phyloP scores from a whole-genome alignment of 1,140 invertebrate species.

The Choristoneura fumiferana region DNA sequence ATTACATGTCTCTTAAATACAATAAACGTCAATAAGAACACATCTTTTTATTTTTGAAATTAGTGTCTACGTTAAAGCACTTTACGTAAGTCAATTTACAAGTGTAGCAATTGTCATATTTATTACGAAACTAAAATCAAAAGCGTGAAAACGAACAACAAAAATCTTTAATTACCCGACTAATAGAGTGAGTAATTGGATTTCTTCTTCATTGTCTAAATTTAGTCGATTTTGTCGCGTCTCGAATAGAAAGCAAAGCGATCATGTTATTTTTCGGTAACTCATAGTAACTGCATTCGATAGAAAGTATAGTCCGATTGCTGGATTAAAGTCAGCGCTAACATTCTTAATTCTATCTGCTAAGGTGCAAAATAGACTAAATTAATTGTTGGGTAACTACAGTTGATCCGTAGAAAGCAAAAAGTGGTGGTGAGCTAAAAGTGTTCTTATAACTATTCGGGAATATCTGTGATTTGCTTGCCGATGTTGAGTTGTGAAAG shows the following conservation, averaged over 20 bases:
- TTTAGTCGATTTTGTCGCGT: slow-evolving; percentile 19
- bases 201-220: slow-evolving; percentile 14
- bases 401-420: slow-evolving; percentile 25
- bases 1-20: too few species aligned
- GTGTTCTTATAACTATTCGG: not conserved
- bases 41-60: too few species aligned
- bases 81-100: too few species aligned
- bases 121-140: slow-evolving; percentile 10
- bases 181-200: slow-evolving; percentile 8
- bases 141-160: slow-evolving; percentile 15
- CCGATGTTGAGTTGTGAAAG: slow-evolving; percentile 7
- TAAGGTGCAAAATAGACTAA: not conserved
- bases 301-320: slow-evolving; percentile 29
- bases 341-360: not conserved
- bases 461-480: slow-evolving; percentile 21
- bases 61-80: too few species aligned
- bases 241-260: slow-evolving; percentile 21
- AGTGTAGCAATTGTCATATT: too few species aligned
- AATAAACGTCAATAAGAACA: too few species aligned
- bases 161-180: slow-evolving; percentile 13
- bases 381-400: slow-evolving; percentile 9
- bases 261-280: slow-evolving; percentile 29
- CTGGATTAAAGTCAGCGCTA: not conserved
- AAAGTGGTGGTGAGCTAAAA: slow-evolving; percentile 15
- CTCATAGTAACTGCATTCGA: slow-evolving; percentile 22